Percentiles rank a stretch among this genome's conserved stretches.
Evolutionary conservation across 2,888 invertebrate genomes (phyloP).

Genomic region (Cataglyphis altisquamis): DNA sequence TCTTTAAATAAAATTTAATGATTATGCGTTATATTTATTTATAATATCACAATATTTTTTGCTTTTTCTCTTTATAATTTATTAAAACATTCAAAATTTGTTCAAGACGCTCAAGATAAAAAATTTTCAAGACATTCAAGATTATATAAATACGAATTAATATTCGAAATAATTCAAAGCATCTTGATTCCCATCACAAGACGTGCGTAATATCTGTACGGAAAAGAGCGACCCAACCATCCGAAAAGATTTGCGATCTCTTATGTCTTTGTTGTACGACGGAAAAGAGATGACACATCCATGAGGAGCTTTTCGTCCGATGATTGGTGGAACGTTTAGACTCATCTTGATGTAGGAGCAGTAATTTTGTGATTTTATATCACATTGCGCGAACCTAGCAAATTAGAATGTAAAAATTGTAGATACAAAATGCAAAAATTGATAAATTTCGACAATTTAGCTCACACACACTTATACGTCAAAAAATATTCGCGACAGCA

Average conservation of each 20-base stretch:
- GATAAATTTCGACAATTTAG: background rate
- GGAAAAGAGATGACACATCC: background rate
- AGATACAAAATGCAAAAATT: background rate
- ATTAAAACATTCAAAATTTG: no score
- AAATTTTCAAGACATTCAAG: no score
- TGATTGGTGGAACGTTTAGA: constrained; percentile 1
- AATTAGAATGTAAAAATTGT: background rate
- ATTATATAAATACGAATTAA: no score
- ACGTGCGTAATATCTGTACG: constrained; percentile 3
- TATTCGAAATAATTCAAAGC: no score
- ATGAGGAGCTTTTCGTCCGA: background rate
- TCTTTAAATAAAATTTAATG: no score
- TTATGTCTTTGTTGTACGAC: background rate
- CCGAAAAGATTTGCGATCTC: constrained; percentile 55
- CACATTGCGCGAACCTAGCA: background rate
- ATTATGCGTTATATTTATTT: no score
- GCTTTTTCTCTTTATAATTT: no score
- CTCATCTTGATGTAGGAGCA: background rate
- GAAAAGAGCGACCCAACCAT: constrained; percentile 65
- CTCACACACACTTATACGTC: background rate
- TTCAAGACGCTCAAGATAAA: no score
- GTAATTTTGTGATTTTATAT: background rate
- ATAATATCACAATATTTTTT: no score
- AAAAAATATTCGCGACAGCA: background rate
- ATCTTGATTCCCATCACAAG: no score